These are phyloP conservation scores for Fratercula arctica DNA, from an alignment of 2,797 vertebrate genomes.

Conservation along the genomic window DNA sequence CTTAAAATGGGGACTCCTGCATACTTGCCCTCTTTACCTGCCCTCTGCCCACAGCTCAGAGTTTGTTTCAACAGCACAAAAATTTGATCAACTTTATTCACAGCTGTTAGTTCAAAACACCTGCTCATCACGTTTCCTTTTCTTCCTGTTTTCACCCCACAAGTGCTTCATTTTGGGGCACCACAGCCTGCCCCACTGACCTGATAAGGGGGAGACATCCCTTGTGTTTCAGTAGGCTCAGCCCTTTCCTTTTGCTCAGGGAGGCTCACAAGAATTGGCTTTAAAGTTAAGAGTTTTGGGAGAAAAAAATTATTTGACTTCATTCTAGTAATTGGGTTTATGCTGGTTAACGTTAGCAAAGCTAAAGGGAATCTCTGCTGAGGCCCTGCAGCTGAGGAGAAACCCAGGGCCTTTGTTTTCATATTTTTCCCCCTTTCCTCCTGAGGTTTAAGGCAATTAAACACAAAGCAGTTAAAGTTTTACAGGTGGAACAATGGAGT, in stretches of 20 bases:
- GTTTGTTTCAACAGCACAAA: background rate
- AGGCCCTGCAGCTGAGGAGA: background rate
- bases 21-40: background rate
- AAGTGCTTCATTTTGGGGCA: background rate
- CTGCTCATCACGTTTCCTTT: background rate
- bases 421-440: background rate
- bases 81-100: background rate
- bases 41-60: background rate
- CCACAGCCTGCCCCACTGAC: fast-evolving
- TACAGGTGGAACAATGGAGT: background rate
- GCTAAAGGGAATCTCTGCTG: background rate
- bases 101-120: background rate
- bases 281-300: background rate
- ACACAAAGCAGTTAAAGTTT: background rate
- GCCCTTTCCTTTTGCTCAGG: background rate
- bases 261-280: background rate
- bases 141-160: background rate
- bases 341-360: background rate
- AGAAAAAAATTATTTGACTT: background rate
- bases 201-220: fast-evolving
- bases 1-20: fast-evolving
- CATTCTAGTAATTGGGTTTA: background rate
- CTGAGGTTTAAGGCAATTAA: background rate
- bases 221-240: background rate
- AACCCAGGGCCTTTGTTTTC: background rate